phyloP scores from a whole-genome alignment of 2,797 vertebrate species.

The Ispidina lecontei region DNA sequence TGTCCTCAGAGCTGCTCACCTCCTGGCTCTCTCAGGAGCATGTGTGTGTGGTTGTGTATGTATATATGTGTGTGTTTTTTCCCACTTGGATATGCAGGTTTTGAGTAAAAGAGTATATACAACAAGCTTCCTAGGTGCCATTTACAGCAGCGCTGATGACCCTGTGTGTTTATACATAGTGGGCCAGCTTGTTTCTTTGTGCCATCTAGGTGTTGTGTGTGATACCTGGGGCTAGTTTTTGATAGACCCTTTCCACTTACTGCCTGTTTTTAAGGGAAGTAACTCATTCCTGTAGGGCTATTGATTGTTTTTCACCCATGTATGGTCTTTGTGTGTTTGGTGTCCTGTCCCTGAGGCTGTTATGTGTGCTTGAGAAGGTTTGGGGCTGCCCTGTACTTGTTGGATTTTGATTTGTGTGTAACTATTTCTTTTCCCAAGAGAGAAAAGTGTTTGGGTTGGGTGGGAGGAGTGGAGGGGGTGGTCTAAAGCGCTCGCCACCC shows the following conservation, averaged over 20 bases:
- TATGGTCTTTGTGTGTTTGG: neutral
- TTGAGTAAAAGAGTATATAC: neutral
- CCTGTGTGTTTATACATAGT: neutral
- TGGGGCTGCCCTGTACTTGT: neutral
- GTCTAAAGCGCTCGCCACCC: neutral
- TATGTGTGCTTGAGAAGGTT: neutral
- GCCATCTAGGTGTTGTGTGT: neutral
- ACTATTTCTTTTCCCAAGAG: neutral
- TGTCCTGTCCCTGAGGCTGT: neutral
- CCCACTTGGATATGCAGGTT: neutral
- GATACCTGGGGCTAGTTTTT: neutral
- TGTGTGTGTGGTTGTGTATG: neutral
- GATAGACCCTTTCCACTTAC: neutral
- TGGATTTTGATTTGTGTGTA: neutral
- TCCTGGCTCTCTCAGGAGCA: neutral
- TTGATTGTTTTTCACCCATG: neutral
- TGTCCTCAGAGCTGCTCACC: neutral
- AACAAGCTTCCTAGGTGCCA: neutral
- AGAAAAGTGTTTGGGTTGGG: neutral
- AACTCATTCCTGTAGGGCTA: neutral
- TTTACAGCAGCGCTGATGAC: neutral
- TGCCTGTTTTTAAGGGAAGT: neutral
- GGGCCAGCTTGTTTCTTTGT: neutral
- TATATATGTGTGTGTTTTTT: neutral
- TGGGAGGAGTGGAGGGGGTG: too few relatives aligned